Evolutionary conservation across 2,113 vertebrate genomes (phyloP).

Genomic region (Actenoides hombroni): DNA sequence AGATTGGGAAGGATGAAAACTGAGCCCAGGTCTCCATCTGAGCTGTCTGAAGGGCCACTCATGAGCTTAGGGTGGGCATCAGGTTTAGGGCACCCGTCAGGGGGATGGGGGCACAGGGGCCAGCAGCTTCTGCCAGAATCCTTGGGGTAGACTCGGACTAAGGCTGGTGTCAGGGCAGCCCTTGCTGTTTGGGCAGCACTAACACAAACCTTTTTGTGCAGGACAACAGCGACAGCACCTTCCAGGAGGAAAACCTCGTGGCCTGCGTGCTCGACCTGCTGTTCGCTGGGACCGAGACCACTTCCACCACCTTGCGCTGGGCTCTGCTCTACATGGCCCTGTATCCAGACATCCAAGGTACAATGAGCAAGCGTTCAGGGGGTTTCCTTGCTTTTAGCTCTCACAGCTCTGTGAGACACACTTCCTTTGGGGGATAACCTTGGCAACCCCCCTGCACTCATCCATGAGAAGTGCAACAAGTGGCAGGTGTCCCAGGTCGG

Average conservation of each 20-base stretch:
- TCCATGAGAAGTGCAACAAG: not conserved
- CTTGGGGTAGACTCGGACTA: too few species aligned
- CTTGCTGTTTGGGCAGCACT: not conserved
- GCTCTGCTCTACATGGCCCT: constrained; percentile 79
- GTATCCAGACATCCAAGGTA: constrained; percentile 81
- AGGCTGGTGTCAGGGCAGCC: not conserved
- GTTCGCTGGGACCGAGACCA: constrained; percentile 78
- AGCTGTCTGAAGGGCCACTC: not conserved
- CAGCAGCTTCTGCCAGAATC: not conserved
- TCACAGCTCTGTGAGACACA: not conserved
- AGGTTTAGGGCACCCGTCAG: not conserved
- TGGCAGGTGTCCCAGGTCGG: fast-evolving
- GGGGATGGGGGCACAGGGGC: not conserved
- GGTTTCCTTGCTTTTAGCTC: not conserved
- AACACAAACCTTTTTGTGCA: not conserved
- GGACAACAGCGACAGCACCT: constrained; percentile 1
- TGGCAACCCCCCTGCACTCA: too few species aligned
- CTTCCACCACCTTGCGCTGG: constrained; percentile 79
- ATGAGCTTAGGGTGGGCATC: not conserved
- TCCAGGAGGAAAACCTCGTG: constrained; percentile 71
- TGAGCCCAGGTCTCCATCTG: fast-evolving
- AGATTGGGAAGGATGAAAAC: not conserved
- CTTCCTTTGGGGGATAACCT: not conserved
- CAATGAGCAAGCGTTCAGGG: fast-evolving
- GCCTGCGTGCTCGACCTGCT: constrained; percentile 75